Conservation (phyloP, 1,140 invertebrate species). For the Augochlora pura region DNA sequence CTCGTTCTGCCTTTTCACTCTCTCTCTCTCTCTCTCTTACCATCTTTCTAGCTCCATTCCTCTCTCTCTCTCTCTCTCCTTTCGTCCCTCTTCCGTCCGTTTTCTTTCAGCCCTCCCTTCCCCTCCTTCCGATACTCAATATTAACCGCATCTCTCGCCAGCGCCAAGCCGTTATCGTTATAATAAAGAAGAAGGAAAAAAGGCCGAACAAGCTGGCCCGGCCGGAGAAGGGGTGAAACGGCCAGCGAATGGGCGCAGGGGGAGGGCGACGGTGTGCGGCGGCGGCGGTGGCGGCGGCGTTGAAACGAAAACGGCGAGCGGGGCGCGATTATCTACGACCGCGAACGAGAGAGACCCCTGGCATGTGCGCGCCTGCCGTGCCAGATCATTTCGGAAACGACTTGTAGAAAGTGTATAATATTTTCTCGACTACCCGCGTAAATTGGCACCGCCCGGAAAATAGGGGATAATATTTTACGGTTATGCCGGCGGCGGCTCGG, state of each 20-base stretch:
- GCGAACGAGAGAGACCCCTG: slow-evolving; percentile 28
- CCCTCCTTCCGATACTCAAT: slow-evolving; percentile 50
- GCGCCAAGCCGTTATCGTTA: slow-evolving; percentile 60
- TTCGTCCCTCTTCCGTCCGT: background rate
- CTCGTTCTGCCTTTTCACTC: background rate
- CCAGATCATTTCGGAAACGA: slow-evolving; percentile 55
- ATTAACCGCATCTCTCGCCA: slow-evolving; percentile 62
- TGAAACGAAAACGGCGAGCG: slow-evolving; percentile 46
- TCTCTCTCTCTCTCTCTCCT: background rate
- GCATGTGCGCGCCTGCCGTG: slow-evolving; percentile 41
- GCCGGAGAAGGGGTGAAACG: slow-evolving; percentile 31
- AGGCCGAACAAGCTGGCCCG: too few relatives aligned
- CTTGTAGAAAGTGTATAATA: slow-evolving; percentile 55
- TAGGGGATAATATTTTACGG: slow-evolving; percentile 15
- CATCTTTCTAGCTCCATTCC: background rate
- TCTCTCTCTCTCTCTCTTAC: too few relatives aligned
- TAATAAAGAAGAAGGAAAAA: slow-evolving; percentile 57
- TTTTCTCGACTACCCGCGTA: slow-evolving; percentile 32
- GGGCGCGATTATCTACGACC: slow-evolving; percentile 54
- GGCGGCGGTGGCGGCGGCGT: background rate
- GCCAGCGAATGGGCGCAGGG: background rate
- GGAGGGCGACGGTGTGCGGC: slow-evolving; percentile 2
- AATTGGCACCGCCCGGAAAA: slow-evolving; percentile 18
- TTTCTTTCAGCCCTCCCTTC: background rate
- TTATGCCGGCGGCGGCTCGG: background rate